phyloP scores from a whole-genome alignment of 2,797 vertebrate genomes.

The Mionectes olivaceus region DNA sequence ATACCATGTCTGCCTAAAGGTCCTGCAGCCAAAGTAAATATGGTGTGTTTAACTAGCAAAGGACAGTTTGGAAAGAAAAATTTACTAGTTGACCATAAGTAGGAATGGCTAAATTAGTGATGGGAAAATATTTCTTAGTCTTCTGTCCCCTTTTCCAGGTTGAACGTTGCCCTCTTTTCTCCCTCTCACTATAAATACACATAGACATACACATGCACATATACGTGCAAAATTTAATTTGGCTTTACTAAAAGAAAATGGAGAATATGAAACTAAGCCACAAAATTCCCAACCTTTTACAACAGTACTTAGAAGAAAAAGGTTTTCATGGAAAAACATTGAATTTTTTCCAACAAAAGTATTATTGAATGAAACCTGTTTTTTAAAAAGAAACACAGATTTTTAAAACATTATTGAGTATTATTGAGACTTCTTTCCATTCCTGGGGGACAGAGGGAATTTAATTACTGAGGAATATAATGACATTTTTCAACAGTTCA shows the following conservation, averaged over 20 bases:
- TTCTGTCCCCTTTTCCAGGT: conserved; percentile 42
- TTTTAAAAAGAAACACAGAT: background rate
- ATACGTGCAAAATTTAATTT: background rate
- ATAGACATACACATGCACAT: background rate
- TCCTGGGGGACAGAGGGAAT: background rate
- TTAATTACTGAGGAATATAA: background rate
- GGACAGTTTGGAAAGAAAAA: conserved; percentile 35
- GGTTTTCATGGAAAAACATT: background rate
- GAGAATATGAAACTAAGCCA: background rate
- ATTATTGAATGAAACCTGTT: background rate
- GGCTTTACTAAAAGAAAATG: background rate
- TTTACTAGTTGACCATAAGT: conserved; percentile 23
- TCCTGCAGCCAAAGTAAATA: conserved; percentile 58
- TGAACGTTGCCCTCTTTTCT: background rate
- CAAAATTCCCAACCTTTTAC: background rate
- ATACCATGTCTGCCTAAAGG: conserved; percentile 4
- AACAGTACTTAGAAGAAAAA: background rate
- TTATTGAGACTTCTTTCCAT: background rate
- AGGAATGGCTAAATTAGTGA: conserved; percentile 32
- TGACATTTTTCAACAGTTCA: background rate
- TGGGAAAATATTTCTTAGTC: conserved; percentile 44
- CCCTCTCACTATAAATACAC: background rate
- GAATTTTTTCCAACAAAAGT: background rate
- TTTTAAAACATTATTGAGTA: background rate
- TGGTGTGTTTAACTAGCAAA: conserved; percentile 40